Evolutionary conservation across 2,797 vertebrate genomes (phyloP).

Genomic region (Acridotheres tristis): DNA sequence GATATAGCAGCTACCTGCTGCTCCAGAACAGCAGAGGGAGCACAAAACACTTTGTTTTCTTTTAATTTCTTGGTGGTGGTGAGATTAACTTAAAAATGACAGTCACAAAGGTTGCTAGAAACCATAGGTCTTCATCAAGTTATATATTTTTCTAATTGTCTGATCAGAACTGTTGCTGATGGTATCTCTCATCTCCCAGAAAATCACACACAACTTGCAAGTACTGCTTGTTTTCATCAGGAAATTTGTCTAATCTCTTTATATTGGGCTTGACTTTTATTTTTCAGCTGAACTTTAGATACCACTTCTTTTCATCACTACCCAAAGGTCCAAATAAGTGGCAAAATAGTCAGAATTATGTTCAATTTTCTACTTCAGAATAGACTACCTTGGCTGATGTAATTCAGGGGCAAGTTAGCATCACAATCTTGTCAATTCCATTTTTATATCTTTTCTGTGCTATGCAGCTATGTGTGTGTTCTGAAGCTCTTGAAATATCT

Average conservation of each 20-base stretch:
- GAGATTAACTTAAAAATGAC: not conserved
- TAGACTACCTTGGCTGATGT: not conserved
- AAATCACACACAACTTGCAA: not conserved
- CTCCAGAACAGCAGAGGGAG: conserved; percentile 61
- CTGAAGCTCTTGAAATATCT: conserved; percentile 36
- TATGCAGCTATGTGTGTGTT: conserved; percentile 29
- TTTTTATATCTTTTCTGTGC: not conserved
- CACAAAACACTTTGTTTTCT: conserved; percentile 8
- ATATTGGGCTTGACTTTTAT: not conserved
- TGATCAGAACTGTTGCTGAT: not conserved
- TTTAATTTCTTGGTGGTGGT: not conserved
- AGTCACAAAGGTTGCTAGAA: not conserved
- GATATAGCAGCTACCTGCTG: not conserved
- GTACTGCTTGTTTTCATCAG: not conserved
- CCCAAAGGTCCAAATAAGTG: not conserved
- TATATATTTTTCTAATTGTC: not conserved
- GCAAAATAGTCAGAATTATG: not conserved
- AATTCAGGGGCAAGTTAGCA: not conserved
- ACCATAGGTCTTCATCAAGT: not conserved
- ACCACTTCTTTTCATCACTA: not conserved
- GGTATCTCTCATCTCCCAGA: not conserved
- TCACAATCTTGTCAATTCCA: not conserved
- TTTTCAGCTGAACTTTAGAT: not conserved
- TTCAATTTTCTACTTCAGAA: not conserved
- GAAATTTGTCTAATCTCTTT: not conserved